phyloP scores from a whole-genome alignment of 2,888 invertebrate species.

The Lycocerus yunnanus region DNA sequence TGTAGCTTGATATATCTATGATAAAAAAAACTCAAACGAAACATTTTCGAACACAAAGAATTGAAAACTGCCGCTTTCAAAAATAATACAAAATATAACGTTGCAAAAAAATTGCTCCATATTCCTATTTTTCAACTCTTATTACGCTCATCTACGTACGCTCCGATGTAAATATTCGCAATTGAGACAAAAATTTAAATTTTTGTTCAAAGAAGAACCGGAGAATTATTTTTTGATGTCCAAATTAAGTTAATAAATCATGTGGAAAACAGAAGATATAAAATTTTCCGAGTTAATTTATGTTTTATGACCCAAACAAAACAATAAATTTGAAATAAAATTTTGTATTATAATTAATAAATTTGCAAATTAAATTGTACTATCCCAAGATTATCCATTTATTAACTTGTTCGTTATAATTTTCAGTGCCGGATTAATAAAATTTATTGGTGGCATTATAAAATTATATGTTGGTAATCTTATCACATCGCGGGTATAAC shows the following conservation, averaged over 20 bases:
- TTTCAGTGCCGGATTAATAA: conserved; percentile 32
- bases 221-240: background rate
- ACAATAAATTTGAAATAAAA: background rate
- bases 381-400: background rate
- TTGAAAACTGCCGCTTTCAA: conserved; percentile 9
- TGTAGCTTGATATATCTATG: conserved; percentile 7
- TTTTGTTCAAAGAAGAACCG: background rate
- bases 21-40: conserved; percentile 7
- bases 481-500: conserved; percentile 29
- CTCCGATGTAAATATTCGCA: background rate
- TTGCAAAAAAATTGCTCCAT: conserved; percentile 9
- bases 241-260: background rate
- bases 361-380: background rate
- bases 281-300: background rate
- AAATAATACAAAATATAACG: conserved; percentile 8
- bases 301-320: background rate
- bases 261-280: background rate
- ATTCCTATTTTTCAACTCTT: conserved; percentile 19
- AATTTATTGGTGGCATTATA: conserved; percentile 34
- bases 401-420: conserved; percentile 14
- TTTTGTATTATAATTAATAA: background rate
- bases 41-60: conserved; percentile 9
- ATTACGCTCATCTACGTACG: conserved; percentile 7
- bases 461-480: conserved; percentile 26
- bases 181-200: background rate